Evolutionary conservation across 2,888 invertebrate species (phyloP), one percentile per base, ranked within the genome.

Genomic region (Nemotelus pantherinus): DNA sequence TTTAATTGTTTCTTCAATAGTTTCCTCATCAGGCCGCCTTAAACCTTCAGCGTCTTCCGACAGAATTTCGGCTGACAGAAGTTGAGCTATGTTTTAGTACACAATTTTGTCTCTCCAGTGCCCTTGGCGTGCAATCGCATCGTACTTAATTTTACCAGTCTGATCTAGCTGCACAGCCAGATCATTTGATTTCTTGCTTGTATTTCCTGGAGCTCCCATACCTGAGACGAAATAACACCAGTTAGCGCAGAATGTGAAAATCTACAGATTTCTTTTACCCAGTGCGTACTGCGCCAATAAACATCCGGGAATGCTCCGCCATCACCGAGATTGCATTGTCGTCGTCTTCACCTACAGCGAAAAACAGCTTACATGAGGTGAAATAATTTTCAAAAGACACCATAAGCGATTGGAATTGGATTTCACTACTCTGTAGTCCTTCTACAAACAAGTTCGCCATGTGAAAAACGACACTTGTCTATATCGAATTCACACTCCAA

Each of bases 221-320:
- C 93, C 94, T 86, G 48, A 7, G 70, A 74, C 48, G 64, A 75
- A 65, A 48, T 43, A 47, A 1, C 45, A 25, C 25, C 25, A 0
- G 6, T 55, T 57, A 5, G 2, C 6, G 58, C 45, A 10, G 25
- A 25, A 25, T 25, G 25, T 67, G 6, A 48, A 39, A 65, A 4
- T 4, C 2, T 74, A 58, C 43, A 44, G 63, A 60, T 9, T 75
- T 25, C 41, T 95, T 94, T 96, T 94, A 76, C 94, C 93, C 77
- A 99, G 87, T 0, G 99, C 99, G 87, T 96, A 96, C 84, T 99
- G 99, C 0, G 98, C 98, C 43, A 98, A 84, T 94, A 95, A 80
- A 99, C 96, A 89, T 99, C 99, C 0, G 99, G 99, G 87, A 96
- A 99, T 0, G 99, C 96, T 45, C 99, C 99, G 0, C 99, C 99